A percentile compares a stretch with the other conserved stretches of the same genome.
Conservation (phyloP, 2,888 invertebrate species). For the Parnassius glacialis region DNA sequence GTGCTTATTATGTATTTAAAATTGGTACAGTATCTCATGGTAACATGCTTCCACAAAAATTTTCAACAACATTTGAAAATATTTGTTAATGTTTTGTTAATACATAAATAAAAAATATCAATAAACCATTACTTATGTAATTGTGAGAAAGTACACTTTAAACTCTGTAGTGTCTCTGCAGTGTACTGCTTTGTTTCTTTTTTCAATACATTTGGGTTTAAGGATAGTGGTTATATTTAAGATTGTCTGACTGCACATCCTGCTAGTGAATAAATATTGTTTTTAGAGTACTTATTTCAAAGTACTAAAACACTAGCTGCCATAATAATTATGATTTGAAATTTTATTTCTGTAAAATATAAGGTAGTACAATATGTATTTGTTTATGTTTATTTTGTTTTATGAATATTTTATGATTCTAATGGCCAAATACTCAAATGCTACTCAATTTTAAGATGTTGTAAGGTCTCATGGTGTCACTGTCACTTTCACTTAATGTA, state of each 20-base stretch:
- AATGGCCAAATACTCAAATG: constrained; percentile 7
- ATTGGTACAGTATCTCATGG: constrained; percentile 17
- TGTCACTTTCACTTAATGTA: no score
- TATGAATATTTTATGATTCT: constrained; percentile 33
- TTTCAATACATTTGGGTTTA: constrained; percentile 6
- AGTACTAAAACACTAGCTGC: constrained; percentile 56
- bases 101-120: background rate
- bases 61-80: background rate
- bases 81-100: no score
- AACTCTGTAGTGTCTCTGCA: constrained; percentile 1
- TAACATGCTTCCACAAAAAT: constrained; percentile 5
- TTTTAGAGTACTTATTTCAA: constrained; percentile 26
- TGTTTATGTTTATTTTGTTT: constrained; percentile 46
- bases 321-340: constrained; percentile 58
- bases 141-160: no score
- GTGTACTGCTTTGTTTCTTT: background rate
- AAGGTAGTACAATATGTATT: constrained; percentile 35
- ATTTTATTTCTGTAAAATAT: constrained; percentile 41
- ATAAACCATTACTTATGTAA: no score
- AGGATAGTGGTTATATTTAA: constrained; percentile 13
- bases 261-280: constrained; percentile 20
- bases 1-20: constrained; percentile 33
- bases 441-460: no score
- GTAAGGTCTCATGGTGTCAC: no score
- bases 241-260: constrained; percentile 17